phyloP scores from a whole-genome alignment of 2,797 vertebrate genomes.

The Phoebastria nigripes region DNA sequence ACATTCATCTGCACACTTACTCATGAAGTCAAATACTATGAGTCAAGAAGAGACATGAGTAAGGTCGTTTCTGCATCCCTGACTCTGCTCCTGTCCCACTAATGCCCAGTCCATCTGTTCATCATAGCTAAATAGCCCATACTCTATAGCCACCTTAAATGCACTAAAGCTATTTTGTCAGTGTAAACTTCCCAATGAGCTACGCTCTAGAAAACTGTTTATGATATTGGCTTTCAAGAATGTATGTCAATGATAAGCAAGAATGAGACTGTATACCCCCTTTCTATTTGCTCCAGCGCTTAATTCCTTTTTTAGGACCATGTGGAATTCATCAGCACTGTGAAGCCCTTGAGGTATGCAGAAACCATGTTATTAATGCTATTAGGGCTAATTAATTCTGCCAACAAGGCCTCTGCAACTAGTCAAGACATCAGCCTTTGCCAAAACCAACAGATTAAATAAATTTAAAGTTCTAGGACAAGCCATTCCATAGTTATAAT shows the following conservation, averaged over 20 bases:
- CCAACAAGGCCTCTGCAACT: slow-evolving; percentile 9
- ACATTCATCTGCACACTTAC: neutral
- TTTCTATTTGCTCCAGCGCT: neutral
- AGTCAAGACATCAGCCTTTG: slow-evolving; percentile 7
- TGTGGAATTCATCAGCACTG: slow-evolving; percentile 10
- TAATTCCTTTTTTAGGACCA: neutral
- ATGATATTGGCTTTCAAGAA: slow-evolving; percentile 17
- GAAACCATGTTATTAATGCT: slow-evolving; percentile 40
- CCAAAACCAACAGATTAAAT: slow-evolving; percentile 45
- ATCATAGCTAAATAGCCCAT: neutral
- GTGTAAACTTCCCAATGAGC: neutral
- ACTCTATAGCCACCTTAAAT: neutral
- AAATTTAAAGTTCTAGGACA: neutral
- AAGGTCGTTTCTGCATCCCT: neutral
- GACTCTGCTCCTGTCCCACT: neutral
- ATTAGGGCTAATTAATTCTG: slow-evolving; percentile 56
- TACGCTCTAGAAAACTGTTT: neutral
- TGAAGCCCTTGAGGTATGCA: neutral
- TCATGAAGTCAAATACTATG: neutral
- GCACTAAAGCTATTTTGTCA: neutral
- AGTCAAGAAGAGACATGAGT: neutral
- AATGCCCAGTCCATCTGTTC: neutral
- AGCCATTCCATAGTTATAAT: neutral
- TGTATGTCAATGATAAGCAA: neutral
- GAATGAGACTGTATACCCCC: neutral